Conservation (phyloP, 2,113 vertebrate genomes). For the Perca flavescens region DNA sequence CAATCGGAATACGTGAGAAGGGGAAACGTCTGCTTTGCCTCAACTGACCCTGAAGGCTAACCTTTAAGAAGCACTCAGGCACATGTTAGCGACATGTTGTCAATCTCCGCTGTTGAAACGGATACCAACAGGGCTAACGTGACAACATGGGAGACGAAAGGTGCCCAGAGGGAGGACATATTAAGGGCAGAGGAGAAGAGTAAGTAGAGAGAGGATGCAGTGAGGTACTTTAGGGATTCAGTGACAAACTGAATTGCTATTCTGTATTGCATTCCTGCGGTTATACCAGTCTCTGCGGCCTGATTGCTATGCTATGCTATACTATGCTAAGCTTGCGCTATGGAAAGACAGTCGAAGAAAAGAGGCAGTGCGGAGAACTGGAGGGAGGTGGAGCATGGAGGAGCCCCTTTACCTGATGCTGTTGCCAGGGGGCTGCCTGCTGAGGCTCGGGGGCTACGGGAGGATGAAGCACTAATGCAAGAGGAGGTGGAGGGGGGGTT, state of each 20-base stretch:
- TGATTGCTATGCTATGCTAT: constrained; percentile 10
- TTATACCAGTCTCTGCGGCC: constrained; percentile 20
- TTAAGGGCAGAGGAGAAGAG: constrained; percentile 40
- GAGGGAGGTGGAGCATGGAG: constrained; percentile 69
- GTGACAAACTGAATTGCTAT: constrained; percentile 22
- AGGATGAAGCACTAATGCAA: constrained; percentile 92
- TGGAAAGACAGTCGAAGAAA: constrained; percentile 62
- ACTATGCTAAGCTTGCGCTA: neutral
- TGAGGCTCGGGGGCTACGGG: constrained; percentile 92
- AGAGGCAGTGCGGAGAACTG: constrained; percentile 67
- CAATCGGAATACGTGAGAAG: constrained; percentile 13
- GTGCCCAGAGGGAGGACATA: constrained; percentile 40
- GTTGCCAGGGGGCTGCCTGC: constrained; percentile 98
- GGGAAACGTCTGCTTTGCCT: constrained; percentile 13
- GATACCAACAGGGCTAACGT: constrained; percentile 35
- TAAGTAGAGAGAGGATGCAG: constrained; percentile 48
- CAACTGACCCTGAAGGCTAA: constrained; percentile 33
- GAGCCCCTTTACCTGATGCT: constrained; percentile 99
- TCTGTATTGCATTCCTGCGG: constrained; percentile 28
- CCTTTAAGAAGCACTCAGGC: neutral
- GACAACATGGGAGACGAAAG: constrained; percentile 41
- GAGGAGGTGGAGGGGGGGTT: constrained; percentile 81
- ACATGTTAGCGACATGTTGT: constrained; percentile 27
- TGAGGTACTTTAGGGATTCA: constrained; percentile 32
- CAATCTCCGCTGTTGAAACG: constrained; percentile 16